Evolutionary conservation across 2,888 invertebrate species (phyloP), one percentile per base, ranked within the genome.

Genomic region (Apamea sordens): DNA sequence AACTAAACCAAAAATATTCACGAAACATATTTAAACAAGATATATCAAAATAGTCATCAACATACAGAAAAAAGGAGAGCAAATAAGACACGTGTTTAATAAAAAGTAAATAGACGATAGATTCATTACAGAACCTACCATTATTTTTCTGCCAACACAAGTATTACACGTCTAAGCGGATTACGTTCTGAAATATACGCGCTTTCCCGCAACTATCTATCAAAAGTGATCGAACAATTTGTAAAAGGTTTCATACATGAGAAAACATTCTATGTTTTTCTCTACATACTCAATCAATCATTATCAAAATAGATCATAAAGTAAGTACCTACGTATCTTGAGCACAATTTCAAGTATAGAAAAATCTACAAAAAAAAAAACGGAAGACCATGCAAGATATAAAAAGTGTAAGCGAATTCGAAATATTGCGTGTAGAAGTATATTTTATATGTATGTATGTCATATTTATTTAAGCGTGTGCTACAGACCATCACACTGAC

Each of bases 201-300:
- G 10, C 36, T 71, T 77, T 70, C 32, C 67, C 76, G 24, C 73
- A 72, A 68, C 88, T 68, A 83, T 83, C 79, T 64, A 86, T 88
- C 87, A 87, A 79, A 79, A 47, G 28, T 81, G 79, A 81, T 83
- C 74, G 76, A 84, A 79, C 87, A 79, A 87, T 87, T 80, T 83
- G 87, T 86, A 70, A 77, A 59, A 80, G 59, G 73, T 73, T 59
- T 21, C 32, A 13, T 56, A 69, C 32, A 76, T 64, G 65, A 72
- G 50, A 80, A 80, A 83, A 76, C 73, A 68, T 67, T 41, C 15
- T 28, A 28, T 77, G 59, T 72, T 78, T 77, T 86, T 73, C n/a
- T 69, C 21, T 53, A 36, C 6, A 15, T 56, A 65, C 32, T 69
- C 78, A n/a, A 86, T 86, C 88, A 77, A 86, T 88, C 83, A 81